These are phyloP conservation scores for Pelodiscus sinensis DNA, from an alignment of 2,113 vertebrate species.

Conservation along the genomic window DNA sequence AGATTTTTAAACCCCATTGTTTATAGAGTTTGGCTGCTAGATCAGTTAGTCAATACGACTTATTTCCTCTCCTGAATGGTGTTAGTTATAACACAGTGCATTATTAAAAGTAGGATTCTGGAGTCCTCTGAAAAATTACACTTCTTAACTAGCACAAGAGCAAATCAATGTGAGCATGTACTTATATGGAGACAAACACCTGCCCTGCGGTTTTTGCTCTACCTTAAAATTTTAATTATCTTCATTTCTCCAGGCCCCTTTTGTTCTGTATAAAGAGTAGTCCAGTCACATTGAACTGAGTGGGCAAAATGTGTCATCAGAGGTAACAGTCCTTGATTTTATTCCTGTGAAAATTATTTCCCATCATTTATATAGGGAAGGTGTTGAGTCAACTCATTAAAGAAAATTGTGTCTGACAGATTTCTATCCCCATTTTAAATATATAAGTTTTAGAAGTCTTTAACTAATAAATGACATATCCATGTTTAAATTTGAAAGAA, in stretches of 20 bases:
- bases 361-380: neutral
- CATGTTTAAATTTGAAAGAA: neutral
- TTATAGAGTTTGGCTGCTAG: rapidly evolving
- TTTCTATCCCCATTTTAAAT: neutral
- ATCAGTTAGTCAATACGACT: neutral
- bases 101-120: neutral
- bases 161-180: neutral
- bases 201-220: neutral
- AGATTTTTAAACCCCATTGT: rapidly evolving
- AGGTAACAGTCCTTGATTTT: neutral
- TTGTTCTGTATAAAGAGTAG: neutral
- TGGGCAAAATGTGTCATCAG: neutral
- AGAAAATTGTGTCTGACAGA: neutral
- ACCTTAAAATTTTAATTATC: neutral
- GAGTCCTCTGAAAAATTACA: neutral
- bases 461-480: neutral
- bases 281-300: neutral
- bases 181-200: neutral
- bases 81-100: neutral
- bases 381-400: neutral
- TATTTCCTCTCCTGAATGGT: rapidly evolving
- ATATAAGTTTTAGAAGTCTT: neutral
- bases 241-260: neutral
- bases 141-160: neutral
- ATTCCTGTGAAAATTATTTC: neutral